These are phyloP conservation scores for Falcunculus frontatus DNA, from an alignment of 2,113 vertebrate species.

Conservation along the genomic window DNA sequence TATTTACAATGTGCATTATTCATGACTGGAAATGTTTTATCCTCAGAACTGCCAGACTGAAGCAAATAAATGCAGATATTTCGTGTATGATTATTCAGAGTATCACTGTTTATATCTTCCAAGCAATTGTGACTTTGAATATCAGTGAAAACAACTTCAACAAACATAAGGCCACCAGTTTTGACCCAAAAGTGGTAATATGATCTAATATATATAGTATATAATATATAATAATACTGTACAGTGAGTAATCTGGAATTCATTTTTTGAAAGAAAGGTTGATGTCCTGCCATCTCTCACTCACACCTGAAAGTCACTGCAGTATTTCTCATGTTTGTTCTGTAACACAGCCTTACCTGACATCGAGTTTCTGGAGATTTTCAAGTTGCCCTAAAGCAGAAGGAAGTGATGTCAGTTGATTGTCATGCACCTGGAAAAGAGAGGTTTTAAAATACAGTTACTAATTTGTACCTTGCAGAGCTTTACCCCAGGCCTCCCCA, in stretches of 20 bases:
- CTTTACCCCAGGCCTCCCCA: not conserved
- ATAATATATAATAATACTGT: not conserved
- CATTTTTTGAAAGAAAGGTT: not conserved
- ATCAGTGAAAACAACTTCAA: not conserved
- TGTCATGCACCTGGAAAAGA: slow-evolving; percentile 88
- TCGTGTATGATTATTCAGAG: not conserved
- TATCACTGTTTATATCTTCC: not conserved
- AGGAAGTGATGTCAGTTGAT: slow-evolving; percentile 85
- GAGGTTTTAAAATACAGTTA: not conserved
- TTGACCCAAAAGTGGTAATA: not conserved
- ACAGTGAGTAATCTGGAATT: not conserved
- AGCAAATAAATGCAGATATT: not conserved
- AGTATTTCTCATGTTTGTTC: not conserved
- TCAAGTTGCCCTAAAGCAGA: slow-evolving; percentile 82
- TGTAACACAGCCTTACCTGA: slow-evolving; percentile 64
- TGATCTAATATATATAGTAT: no score
- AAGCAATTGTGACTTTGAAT: not conserved
- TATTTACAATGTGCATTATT: not conserved
- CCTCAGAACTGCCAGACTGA: not conserved
- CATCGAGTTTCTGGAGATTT: slow-evolving; percentile 87
- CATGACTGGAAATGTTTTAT: not conserved
- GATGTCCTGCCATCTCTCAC: not conserved
- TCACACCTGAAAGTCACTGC: not conserved
- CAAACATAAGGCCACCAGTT: not conserved
- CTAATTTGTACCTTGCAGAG: not conserved